Evolutionary conservation across 2,888 invertebrate genomes (phyloP).

Genomic region (Clusia tigrina): DNA sequence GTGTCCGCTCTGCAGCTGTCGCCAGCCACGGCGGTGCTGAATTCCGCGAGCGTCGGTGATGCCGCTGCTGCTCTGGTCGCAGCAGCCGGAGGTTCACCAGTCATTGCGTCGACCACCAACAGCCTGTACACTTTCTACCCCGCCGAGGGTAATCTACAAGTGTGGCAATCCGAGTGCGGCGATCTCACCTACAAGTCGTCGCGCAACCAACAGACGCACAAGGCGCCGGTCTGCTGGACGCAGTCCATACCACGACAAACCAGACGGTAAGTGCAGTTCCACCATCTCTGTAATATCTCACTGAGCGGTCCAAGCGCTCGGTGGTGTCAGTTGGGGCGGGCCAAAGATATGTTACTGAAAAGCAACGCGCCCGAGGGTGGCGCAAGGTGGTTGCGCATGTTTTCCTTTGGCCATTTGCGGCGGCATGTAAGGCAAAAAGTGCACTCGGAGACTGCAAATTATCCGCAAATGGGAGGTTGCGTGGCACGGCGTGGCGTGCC

Average conservation of each 20-base stretch:
- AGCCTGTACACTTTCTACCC: constrained; percentile 64
- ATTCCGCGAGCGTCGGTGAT: constrained; percentile 40
- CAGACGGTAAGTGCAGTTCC: constrained; percentile 65
- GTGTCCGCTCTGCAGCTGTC: constrained; percentile 37
- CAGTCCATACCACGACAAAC: constrained; percentile 65
- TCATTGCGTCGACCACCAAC: constrained; percentile 62
- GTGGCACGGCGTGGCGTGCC: no score
- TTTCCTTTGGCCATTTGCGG: no score
- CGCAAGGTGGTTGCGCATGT: no score
- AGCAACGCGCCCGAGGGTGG: no score
- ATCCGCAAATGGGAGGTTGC: no score
- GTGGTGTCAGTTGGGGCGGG: no score
- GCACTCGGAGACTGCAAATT: no score
- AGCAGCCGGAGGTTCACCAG: constrained; percentile 54
- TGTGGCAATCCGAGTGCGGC: constrained; percentile 64
- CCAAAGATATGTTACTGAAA: no score
- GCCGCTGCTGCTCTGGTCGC: constrained; percentile 51
- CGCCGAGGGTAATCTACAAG: constrained; percentile 64
- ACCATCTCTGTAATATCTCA: no score
- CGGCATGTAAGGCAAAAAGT: no score
- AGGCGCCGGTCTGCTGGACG: constrained; percentile 65
- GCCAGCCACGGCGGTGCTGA: constrained; percentile 35
- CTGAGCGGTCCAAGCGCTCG: no score
- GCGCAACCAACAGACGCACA: constrained; percentile 60
- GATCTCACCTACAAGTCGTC: constrained; percentile 64